These are phyloP conservation scores for Amphimedon queenslandica DNA, from an alignment of 37 sponge, comb jelly and placozoan species.

Conservation along the genomic window DNA sequence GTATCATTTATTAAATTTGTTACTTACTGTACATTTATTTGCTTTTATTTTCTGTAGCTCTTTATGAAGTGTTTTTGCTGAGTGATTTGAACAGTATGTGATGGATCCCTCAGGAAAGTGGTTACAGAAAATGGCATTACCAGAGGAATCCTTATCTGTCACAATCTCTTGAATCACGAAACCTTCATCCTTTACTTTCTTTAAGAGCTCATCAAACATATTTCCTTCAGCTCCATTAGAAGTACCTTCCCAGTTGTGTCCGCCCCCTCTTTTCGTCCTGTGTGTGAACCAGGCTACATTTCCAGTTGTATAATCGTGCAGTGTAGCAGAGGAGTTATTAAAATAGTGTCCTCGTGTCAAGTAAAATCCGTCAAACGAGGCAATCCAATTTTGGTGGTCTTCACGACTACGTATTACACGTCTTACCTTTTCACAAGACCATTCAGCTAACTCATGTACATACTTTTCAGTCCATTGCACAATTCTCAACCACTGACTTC, in stretches of 20 bases:
- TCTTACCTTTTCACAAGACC: conserved; percentile 1
- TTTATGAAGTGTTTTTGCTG: background rate
- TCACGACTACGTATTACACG: background rate
- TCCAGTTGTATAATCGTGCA: conserved; percentile 10
- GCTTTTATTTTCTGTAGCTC: conserved; percentile 9
- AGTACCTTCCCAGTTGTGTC: conserved; percentile 8
- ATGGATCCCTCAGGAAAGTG: conserved; percentile 7
- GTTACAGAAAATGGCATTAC: conserved; percentile 5
- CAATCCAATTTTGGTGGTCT: conserved; percentile 3
- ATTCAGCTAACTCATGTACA: conserved; percentile 8
- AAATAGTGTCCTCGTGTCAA: conserved; percentile 12
- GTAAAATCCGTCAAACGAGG: conserved; percentile 11
- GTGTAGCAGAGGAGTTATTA: conserved; percentile 7
- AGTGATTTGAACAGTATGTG: conserved; percentile 11
- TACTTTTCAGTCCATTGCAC: background rate
- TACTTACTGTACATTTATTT: background rate
- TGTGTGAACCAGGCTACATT: conserved; percentile 13
- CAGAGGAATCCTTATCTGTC: background rate
- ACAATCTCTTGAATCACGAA: background rate
- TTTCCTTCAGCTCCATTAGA: conserved; percentile 9
- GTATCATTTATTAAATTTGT: background rate
- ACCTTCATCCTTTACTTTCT: background rate
- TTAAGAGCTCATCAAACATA: conserved; percentile 1
- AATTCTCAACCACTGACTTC: background rate
- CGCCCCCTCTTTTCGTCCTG: conserved; percentile 1